Base-by-base conservation (phyloP, 1,140 invertebrate genomes). In the Aphaenogaster ashmeadi region DNA sequence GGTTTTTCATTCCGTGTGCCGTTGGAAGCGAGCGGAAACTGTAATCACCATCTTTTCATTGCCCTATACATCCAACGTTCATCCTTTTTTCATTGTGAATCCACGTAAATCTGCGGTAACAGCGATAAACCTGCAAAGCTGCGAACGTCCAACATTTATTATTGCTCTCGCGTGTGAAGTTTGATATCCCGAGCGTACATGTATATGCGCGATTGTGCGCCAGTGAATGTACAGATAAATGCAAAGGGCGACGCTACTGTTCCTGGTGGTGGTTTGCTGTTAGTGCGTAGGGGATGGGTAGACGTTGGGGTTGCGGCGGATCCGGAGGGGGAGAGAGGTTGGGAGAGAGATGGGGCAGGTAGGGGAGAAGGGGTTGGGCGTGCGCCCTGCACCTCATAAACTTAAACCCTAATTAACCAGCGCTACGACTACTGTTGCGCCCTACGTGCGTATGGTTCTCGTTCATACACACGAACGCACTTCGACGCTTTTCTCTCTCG, bases 341-440 rank as follows among this genome's bases (percentile, higher is more conserved):
- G 66, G 52, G 71, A 77, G 87, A 54, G 89, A 58, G 78, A 84
- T 74, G 60, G 84, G 77, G 56, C 62, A 62, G 50, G 58, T 56
- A 56, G 86, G 66, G 77, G 52, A 27, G 81, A 47, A 88, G 92
- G 91, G 91, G 92, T 91, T 86, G 91, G 91, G 89, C 92, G 91
- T 93, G 94, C 94, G 94, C 94, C 93, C 95, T 95, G 95, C 95
- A 95, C 95, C 95, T 95, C 95, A 95, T 95, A 95, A 95, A 95
- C 95, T 95, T 95, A 94, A 95, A 95, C 94, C 94, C 95, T 95
- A 95, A 95, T 95, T 95, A 95, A 95, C 95, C 95, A 94, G 94
- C 94, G 94, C 94, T 95, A 95, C 94, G 92, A 94, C 94, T 95
- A 95, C 95, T 95, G 94, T 95, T 95, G 94, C 95, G 92, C 91